Percentiles rank a stretch among this genome's conserved stretches.
phyloP scores from a whole-genome alignment of 2,113 vertebrate genomes.

The Microtus oregoni region DNA sequence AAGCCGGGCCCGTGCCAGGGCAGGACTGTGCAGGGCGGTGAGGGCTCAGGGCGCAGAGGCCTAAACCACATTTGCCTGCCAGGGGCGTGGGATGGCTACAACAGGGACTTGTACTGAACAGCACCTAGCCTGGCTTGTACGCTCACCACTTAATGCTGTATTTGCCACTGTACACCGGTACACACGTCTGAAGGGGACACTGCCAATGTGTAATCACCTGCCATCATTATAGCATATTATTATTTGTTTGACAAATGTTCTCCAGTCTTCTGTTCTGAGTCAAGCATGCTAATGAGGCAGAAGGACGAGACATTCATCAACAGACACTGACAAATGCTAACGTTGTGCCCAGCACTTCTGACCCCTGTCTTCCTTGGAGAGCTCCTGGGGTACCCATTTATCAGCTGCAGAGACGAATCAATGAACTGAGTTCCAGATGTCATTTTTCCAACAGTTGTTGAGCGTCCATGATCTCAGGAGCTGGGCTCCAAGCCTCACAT shows the following conservation, averaged over 20 bases:
- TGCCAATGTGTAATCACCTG: rapidly evolving
- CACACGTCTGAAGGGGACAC: rapidly evolving
- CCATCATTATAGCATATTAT: rapidly evolving
- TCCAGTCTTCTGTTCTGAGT: neutral
- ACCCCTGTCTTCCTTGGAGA: rapidly evolving
- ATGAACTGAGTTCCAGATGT: neutral
- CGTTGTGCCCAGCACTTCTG: rapidly evolving
- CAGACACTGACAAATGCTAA: rapidly evolving
- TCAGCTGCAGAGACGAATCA: neutral
- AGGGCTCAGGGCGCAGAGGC: neutral
- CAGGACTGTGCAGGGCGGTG: neutral
- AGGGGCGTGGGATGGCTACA: neutral
- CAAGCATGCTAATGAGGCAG: rapidly evolving
- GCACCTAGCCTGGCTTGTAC: rapidly evolving
- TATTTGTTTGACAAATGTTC: neutral
- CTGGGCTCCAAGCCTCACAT: neutral
- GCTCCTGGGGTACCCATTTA: rapidly evolving
- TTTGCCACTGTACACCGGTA: rapidly evolving
- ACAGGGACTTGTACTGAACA: neutral
- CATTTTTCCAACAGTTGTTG: neutral
- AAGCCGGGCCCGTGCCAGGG: neutral
- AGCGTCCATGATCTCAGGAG: neutral
- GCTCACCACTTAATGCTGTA: rapidly evolving
- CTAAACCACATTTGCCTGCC: neutral
- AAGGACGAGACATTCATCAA: neutral